Evolutionary conservation across 2,113 vertebrate species (phyloP).

Genomic region (Phylloscopus trochilus): DNA sequence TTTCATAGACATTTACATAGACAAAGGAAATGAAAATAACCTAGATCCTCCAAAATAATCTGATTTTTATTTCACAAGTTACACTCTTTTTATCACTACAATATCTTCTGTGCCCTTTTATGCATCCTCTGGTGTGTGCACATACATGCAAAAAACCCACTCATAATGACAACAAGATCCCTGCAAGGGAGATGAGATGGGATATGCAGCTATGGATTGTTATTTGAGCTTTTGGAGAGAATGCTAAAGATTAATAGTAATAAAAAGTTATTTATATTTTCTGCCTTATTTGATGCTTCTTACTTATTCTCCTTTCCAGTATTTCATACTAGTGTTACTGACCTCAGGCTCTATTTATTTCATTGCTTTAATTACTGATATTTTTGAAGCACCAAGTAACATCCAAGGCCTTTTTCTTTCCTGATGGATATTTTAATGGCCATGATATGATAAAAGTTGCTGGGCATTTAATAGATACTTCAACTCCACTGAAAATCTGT

Average conservation of each 20-base stretch:
- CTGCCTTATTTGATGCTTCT: neutral
- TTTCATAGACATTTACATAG: neutral
- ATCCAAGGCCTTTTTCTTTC: neutral
- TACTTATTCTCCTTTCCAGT: neutral
- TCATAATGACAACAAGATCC: neutral
- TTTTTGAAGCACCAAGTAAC: neutral
- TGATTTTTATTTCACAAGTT: neutral
- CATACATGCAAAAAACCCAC: fast-evolving
- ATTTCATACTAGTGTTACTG: neutral
- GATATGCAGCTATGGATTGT: neutral
- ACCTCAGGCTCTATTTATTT: neutral
- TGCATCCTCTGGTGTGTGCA: neutral
- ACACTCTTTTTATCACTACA: neutral
- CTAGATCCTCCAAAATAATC: neutral
- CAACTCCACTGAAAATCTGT: neutral
- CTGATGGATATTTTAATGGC: neutral
- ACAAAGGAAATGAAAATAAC: neutral
- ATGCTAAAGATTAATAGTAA: neutral
- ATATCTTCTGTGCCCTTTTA: neutral
- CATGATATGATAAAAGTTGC: neutral
- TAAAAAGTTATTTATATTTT: neutral
- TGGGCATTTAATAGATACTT: neutral
- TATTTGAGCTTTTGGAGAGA: neutral
- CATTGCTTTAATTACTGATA: neutral
- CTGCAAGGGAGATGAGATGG: neutral